Evolutionary conservation across 2,113 vertebrate genomes (phyloP).

Genomic region (Regulus satrapa): DNA sequence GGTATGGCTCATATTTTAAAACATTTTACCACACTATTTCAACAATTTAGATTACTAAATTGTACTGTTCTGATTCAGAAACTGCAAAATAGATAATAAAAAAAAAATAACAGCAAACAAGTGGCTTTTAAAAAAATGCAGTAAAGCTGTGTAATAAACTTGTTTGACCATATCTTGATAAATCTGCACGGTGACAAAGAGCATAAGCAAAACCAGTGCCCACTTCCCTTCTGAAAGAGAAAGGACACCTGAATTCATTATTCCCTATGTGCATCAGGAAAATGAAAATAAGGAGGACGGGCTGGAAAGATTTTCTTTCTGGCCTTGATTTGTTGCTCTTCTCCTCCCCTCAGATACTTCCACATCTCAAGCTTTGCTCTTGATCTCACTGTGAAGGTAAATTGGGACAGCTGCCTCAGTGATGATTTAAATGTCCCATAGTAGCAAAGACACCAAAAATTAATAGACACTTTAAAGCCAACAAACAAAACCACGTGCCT

Average conservation of each 20-base stretch:
- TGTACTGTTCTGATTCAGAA: background rate
- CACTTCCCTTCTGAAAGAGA: background rate
- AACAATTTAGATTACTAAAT: background rate
- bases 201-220: accelerated
- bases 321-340: background rate
- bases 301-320: background rate
- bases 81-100: background rate
- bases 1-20: background rate
- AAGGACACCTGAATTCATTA: background rate
- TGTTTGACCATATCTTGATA: background rate
- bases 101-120: background rate
- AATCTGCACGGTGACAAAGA: background rate
- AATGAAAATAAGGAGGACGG: background rate
- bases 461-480: background rate
- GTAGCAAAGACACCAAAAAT: background rate
- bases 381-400: background rate
- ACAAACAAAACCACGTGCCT: background rate
- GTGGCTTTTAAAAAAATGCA: background rate
- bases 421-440: background rate
- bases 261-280: background rate
- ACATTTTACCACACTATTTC: background rate
- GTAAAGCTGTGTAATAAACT: background rate
- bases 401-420: background rate
- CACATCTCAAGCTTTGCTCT: background rate
- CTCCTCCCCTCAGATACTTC: background rate